phyloP scores from a whole-genome alignment of 2,797 vertebrate genomes.

The Thaleichthys pacificus region DNA sequence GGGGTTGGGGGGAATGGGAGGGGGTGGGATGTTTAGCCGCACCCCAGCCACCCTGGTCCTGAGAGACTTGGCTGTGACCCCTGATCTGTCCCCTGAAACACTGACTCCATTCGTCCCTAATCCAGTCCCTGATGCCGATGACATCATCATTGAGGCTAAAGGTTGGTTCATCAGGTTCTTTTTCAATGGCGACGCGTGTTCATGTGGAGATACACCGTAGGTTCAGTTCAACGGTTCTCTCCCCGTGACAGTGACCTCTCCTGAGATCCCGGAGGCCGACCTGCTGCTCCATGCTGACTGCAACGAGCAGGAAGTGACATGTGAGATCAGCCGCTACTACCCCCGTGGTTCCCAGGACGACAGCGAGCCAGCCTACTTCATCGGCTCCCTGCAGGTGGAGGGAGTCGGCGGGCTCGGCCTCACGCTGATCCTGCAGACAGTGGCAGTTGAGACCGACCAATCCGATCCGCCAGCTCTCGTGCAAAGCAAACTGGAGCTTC shows the following conservation, averaged over 20 bases:
- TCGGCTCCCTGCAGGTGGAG: conserved; percentile 73
- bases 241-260: conserved; percentile 61
- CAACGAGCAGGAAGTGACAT: conserved; percentile 76
- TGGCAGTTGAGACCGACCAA: conserved; percentile 32
- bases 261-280: conserved; percentile 71
- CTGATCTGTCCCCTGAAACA: conserved; percentile 65
- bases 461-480: conserved; percentile 40
- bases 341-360: conserved; percentile 47
- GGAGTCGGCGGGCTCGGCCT: conserved; percentile 70
- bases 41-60: conserved; percentile 76
- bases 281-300: conserved; percentile 81
- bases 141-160: conserved; percentile 70
- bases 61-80: conserved; percentile 62
- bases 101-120: conserved; percentile 75
- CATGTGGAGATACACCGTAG: too few relatives aligned
- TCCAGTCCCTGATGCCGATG: conserved; percentile 63
- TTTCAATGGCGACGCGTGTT: too few relatives aligned
- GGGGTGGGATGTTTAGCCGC: conserved; percentile 49
- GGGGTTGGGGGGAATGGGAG: conserved; percentile 55
- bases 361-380: conserved; percentile 61
- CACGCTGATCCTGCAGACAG: conserved; percentile 72
- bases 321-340: conserved; percentile 76
- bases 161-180: conserved; percentile 52
- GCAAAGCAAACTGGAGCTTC: conserved; percentile 71
- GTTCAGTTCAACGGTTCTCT: too few relatives aligned